Conservation (phyloP, 2,888 invertebrate species). For the Drosophila neonasuta region DNA sequence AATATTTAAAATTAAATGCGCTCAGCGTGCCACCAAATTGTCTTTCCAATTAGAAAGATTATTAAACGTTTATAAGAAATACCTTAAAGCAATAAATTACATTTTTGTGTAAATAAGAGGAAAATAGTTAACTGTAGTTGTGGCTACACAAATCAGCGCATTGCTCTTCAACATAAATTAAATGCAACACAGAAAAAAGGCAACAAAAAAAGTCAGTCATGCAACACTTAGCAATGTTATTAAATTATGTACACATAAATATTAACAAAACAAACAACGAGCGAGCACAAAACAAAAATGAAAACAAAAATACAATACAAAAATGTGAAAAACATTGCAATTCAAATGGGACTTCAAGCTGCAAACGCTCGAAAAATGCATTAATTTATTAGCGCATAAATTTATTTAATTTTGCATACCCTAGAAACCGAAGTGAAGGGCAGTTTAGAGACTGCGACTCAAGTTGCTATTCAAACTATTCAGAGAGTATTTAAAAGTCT, state of each 20-base stretch:
- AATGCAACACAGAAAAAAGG: not conserved
- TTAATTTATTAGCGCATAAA: conserved; percentile 60
- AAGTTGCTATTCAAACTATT: not conserved
- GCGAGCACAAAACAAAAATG: not conserved
- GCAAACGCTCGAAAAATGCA: conserved; percentile 38
- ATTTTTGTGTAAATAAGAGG: conserved; percentile 31
- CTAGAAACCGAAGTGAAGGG: not conserved
- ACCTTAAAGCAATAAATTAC: conserved; percentile 10
- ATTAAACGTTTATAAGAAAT: not conserved
- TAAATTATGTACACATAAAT: conserved; percentile 47
- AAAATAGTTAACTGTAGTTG: conserved; percentile 38
- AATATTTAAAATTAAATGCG: not conserved
- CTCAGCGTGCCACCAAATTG: not conserved
- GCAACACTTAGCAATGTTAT: conserved; percentile 32
- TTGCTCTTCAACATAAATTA: conserved; percentile 22
- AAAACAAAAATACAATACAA: not conserved
- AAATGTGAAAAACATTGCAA: conserved; percentile 28
- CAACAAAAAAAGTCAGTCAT: conserved; percentile 13
- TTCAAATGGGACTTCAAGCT: conserved; percentile 44
- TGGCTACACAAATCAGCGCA: conserved; percentile 32
- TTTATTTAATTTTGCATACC: conserved; percentile 37
- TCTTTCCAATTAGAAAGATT: not conserved
- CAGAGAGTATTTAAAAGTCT: not conserved
- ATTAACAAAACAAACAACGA: conserved; percentile 38
- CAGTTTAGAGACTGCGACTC: not conserved